Percentiles rank a stretch among this genome's conserved stretches.
These are phyloP conservation scores for Neogobius melanostomus DNA, from an alignment of 2,113 vertebrate genomes.

Conservation along the genomic window DNA sequence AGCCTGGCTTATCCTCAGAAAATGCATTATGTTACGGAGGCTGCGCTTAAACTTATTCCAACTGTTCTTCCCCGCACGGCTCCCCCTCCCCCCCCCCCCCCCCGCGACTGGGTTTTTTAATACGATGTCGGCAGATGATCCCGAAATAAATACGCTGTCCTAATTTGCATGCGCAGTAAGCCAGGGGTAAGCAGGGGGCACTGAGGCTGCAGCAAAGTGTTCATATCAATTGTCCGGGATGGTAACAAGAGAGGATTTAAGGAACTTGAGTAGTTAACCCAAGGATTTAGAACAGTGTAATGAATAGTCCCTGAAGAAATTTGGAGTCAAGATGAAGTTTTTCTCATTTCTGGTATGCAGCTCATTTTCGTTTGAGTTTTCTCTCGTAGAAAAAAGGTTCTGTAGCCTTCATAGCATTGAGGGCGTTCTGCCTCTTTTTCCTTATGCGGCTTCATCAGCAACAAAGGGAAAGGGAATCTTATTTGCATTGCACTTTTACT, in stretches of 20 bases:
- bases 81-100: background rate
- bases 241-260: conserved; percentile 23
- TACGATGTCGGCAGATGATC: conserved; percentile 55
- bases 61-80: conserved; percentile 28
- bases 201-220: conserved; percentile 10
- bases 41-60: conserved; percentile 42
- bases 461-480: too few relatives aligned
- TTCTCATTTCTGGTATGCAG: too few relatives aligned
- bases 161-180: conserved; percentile 61
- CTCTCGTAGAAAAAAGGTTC: too few relatives aligned
- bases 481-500: too few relatives aligned
- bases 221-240: conserved; percentile 32
- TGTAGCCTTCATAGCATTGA: too few relatives aligned
- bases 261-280: background rate
- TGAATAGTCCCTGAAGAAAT: background rate
- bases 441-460: too few relatives aligned
- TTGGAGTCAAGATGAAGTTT: background rate
- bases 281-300: background rate
- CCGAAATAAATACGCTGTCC: conserved; percentile 58
- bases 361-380: too few relatives aligned
- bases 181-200: conserved; percentile 43
- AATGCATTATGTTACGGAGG: conserved; percentile 50
- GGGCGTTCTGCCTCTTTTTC: too few relatives aligned
- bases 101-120: conserved; percentile 43
- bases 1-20: conserved; percentile 42